Percentiles rank a stretch among this genome's conserved stretches.
Conservation (phyloP, 2,888 invertebrate species). For the Phoenoteleia sp. region DNA sequence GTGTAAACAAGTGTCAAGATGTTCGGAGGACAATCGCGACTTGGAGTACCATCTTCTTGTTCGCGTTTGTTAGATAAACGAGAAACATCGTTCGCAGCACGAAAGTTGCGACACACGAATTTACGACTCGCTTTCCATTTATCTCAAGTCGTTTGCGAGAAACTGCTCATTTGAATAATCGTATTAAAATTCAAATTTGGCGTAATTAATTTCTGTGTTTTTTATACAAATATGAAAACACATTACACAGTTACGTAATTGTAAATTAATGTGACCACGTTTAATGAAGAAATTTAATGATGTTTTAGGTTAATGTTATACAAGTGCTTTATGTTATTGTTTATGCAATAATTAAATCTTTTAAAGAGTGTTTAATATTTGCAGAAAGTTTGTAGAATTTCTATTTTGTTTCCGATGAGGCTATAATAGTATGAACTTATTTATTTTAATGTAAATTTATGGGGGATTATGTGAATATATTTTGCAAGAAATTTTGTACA, state of each 20-base stretch:
- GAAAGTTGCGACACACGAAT: constrained; percentile 61
- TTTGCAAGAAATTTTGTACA: too few relatives aligned
- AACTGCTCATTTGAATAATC: constrained; percentile 56
- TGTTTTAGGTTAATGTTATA: constrained; percentile 31
- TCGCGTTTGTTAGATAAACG: constrained; percentile 59
- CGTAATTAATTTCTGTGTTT: constrained; percentile 54
- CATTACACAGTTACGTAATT: constrained; percentile 29
- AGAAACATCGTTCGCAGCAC: constrained; percentile 35
- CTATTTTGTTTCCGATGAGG: background rate
- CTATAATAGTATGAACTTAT: too few relatives aligned
- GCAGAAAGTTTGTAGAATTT: constrained; percentile 7
- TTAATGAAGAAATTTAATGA: constrained; percentile 30
- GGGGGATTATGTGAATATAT: too few relatives aligned
- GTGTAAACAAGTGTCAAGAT: constrained; percentile 58
- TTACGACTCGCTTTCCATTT: constrained; percentile 58
- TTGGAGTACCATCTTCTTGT: constrained; percentile 25
- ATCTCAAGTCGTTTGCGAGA: constrained; percentile 13
- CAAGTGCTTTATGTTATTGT: background rate
- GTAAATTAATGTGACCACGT: background rate
- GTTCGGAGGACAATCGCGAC: constrained; percentile 43
- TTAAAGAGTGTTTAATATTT: constrained; percentile 26
- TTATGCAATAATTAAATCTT: too few relatives aligned
- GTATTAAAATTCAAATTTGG: constrained; percentile 26
- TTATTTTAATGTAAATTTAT: too few relatives aligned
- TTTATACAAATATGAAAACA: constrained; percentile 16